A percentile compares a stretch with the other conserved stretches of the same genome.
These are phyloP conservation scores for Lochmaea crataegi DNA, from an alignment of 2,888 invertebrate genomes.

Conservation along the genomic window DNA sequence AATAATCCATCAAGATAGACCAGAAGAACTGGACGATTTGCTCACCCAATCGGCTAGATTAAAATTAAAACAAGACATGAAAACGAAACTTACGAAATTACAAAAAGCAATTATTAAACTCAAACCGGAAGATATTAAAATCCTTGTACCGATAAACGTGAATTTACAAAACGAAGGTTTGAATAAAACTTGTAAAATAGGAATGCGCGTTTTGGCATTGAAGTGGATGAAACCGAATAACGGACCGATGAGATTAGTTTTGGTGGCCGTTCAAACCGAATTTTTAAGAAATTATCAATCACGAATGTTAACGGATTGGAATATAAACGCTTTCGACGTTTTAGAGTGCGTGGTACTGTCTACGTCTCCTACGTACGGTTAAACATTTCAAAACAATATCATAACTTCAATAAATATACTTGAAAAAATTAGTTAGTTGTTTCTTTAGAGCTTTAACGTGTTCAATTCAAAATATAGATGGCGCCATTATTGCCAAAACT, in stretches of 20 bases:
- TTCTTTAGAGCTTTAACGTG: background rate
- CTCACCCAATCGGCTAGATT: constrained; percentile 54
- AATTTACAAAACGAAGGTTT: constrained; percentile 48
- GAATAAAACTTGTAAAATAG: constrained; percentile 55
- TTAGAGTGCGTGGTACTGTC: constrained; percentile 59
- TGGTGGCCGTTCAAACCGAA: constrained; percentile 62
- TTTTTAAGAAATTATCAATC: constrained; percentile 60
- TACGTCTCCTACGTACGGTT: constrained; percentile 14
- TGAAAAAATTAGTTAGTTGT: background rate
- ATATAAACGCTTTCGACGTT: constrained; percentile 59
- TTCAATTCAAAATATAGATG: too few species aligned
- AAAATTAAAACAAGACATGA: constrained; percentile 56
- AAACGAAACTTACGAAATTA: constrained; percentile 52
- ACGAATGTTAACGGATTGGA: constrained; percentile 59
- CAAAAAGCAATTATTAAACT: constrained; percentile 60
- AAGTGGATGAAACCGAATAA: constrained; percentile 59
- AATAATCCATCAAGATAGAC: constrained; percentile 59
- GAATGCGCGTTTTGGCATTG: constrained; percentile 59
- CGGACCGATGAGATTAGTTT: constrained; percentile 56
- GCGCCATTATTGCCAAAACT: too few species aligned
- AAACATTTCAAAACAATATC: background rate
- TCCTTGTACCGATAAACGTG: constrained; percentile 61
- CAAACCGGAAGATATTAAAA: constrained; percentile 62
- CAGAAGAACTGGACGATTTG: constrained; percentile 56
- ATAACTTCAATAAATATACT: constrained; percentile 13